These are phyloP conservation scores for Eremobia ochroleuca DNA, from an alignment of 2,888 invertebrate genomes.

Conservation along the genomic window DNA sequence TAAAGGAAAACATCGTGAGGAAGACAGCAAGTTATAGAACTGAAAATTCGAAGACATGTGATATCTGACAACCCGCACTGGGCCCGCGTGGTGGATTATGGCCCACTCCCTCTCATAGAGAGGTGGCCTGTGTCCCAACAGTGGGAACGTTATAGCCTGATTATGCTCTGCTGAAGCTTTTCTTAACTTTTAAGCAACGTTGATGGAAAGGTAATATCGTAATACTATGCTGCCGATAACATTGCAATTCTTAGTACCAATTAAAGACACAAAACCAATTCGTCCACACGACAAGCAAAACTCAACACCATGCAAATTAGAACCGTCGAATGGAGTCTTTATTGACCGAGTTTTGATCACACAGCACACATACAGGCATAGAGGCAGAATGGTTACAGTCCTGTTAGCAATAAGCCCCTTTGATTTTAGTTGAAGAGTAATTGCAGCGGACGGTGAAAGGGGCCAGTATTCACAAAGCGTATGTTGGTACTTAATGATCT, in stretches of 20 bases:
- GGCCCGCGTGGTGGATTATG: too few species aligned
- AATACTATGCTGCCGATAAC: background rate
- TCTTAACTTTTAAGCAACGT: background rate
- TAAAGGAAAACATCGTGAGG: too few species aligned
- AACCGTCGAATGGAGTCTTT: slow-evolving; percentile 10
- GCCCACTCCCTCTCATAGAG: too few species aligned
- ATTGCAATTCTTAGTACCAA: background rate
- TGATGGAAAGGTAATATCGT: background rate
- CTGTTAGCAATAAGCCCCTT: slow-evolving; percentile 55
- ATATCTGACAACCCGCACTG: too few species aligned
- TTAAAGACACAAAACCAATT: background rate
- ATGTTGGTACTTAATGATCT: slow-evolving; percentile 25
- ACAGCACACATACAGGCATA: slow-evolving; percentile 19
- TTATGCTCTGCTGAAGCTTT: too few species aligned
- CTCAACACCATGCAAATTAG: slow-evolving; percentile 1
- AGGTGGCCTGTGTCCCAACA: too few species aligned
- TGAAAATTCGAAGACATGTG: too few species aligned
- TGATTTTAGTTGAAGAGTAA: slow-evolving; percentile 64
- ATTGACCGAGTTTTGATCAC: slow-evolving; percentile 26
- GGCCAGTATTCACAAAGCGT: slow-evolving; percentile 51
- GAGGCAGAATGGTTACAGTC: slow-evolving; percentile 52
- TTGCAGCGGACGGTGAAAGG: slow-evolving; percentile 46
- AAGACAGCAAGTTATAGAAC: too few species aligned
- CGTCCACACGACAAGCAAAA: background rate
- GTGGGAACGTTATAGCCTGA: too few species aligned